Evolutionary conservation across 2,113 vertebrate genomes (phyloP).

Genomic region (Callospermophilus lateralis): DNA sequence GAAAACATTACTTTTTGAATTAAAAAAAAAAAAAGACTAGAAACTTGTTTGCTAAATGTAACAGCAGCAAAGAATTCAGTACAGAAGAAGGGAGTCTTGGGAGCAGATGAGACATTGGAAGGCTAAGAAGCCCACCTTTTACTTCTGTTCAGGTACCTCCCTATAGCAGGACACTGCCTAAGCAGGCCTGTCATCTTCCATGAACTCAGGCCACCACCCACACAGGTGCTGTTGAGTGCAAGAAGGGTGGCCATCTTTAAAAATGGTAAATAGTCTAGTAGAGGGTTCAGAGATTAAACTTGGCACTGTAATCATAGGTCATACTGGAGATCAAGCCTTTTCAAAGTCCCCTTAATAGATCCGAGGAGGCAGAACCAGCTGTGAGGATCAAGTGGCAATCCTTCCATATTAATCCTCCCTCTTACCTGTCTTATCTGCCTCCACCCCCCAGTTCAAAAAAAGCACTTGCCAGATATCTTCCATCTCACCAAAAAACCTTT

Average conservation of each 20-base stretch:
- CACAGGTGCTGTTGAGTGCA: background rate
- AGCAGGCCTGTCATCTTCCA: background rate
- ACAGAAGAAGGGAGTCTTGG: background rate
- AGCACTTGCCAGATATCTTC: background rate
- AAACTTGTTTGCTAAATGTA: constrained; percentile 32
- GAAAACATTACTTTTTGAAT: constrained; percentile 30
- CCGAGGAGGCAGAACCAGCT: background rate
- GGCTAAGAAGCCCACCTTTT: background rate
- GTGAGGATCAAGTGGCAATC: background rate
- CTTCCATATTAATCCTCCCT: background rate
- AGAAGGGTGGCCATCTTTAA: background rate
- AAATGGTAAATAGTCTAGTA: background rate
- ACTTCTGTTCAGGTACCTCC: background rate
- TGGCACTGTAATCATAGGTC: background rate
- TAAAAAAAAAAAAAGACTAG: background rate
- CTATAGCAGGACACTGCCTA: background rate
- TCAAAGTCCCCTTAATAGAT: background rate
- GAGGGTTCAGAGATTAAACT: background rate
- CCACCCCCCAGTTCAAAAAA: background rate
- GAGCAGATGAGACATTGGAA: background rate
- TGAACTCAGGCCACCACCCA: background rate
- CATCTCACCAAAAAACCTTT: constrained; percentile 8
- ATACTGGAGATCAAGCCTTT: background rate
- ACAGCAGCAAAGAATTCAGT: background rate
- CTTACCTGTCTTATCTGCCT: background rate